These are phyloP conservation scores for Todus mexicanus DNA, from an alignment of 2,797 vertebrate genomes.

Conservation along the genomic window DNA sequence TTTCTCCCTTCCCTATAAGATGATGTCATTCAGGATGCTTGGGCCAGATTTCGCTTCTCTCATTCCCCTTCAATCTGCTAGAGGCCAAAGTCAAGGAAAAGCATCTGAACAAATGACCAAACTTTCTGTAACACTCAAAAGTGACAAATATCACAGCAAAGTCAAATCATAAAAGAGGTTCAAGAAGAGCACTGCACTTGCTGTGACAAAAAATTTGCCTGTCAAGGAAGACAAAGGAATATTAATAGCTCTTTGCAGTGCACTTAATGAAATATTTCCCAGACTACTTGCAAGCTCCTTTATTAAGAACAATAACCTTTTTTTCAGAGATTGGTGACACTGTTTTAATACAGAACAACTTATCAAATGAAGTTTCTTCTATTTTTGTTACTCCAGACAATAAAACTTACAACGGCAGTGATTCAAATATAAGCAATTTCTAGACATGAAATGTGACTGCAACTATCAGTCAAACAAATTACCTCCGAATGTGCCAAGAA, in stretches of 20 bases:
- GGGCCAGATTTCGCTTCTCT: background rate
- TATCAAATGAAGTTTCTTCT: background rate
- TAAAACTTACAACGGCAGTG: background rate
- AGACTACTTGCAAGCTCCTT: background rate
- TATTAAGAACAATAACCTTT: background rate
- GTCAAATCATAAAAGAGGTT: background rate
- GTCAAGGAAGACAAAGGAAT: background rate
- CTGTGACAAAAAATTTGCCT: background rate
- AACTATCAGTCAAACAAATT: background rate
- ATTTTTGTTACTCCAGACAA: background rate
- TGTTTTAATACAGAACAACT: background rate
- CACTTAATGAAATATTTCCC: background rate
- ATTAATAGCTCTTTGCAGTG: background rate
- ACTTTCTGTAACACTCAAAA: background rate
- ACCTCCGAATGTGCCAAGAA: background rate
- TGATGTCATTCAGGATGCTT: background rate
- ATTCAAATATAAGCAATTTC: background rate
- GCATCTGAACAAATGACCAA: background rate
- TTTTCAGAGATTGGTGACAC: background rate
- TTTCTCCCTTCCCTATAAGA: background rate
- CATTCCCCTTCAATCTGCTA: background rate
- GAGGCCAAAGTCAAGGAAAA: background rate
- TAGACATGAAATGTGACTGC: background rate
- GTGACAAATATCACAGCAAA: background rate
- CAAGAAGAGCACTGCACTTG: background rate